Base-by-base conservation (phyloP, 2,888 invertebrate species). In the Drosophila subquinaria region DNA sequence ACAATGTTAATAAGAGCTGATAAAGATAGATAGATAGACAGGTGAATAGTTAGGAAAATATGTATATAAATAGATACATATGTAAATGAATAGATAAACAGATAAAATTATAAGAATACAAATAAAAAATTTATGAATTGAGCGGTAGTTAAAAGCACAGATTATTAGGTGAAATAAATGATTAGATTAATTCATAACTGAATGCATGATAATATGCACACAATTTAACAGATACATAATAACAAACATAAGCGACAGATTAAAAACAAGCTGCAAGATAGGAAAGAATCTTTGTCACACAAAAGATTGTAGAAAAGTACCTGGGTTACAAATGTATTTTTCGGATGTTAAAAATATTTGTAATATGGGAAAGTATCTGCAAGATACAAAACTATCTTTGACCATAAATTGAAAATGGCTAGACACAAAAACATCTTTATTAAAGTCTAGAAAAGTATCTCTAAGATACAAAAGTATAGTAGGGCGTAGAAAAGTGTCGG, bases 1-100 rank as follows among this genome's bases (percentile, higher is more conserved):
- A 36, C 36, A 33, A 38, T 38, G 36, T 53, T 53, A 62, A 47
- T 48, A 43, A 55, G 17, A 15, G 53, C 11, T 27, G 38, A 27
- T 53, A 53, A 23, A 36, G 23, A 23, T 27, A 53, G 15, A 53
- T 42, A 35, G 23, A 23, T 45, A 11, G 11, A 51, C 17, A 11
- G 17, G 15, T n/a, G 1, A 20, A 15, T n/a, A 33, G 33, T 13
- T 15, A 45, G n/a, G n/a, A 0, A 40, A 11, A 55, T 15, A 30
- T 30, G 6, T 30, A 15, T 15, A 6, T 53, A 11, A 27, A 27
- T 42, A 40, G 11, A 13, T 17, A 40, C 9, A 40, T 27, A 10
- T 9, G 6, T 23, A 10, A 9, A 38, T 30, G 10, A 6, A 30
- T 15, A 13, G n/a, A 27, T 33, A 5, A 4, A 10, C 6, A 11